Evolutionary conservation across 2,113 vertebrate genomes (phyloP).

Genomic region (Octodon degus): DNA sequence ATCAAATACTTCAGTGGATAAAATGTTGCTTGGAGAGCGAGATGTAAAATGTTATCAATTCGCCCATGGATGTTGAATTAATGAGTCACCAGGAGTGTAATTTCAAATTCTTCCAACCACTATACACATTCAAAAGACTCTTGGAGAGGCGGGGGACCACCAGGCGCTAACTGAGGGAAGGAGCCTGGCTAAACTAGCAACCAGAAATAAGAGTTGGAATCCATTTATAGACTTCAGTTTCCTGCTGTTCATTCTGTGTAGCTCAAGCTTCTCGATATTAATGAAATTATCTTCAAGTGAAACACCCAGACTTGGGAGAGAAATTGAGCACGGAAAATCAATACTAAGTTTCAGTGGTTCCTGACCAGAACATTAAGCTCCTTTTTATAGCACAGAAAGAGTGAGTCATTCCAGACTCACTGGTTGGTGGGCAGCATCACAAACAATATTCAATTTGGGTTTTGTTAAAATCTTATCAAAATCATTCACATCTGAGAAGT

Average conservation of each 20-base stretch:
- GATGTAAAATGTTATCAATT: neutral
- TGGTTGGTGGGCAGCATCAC: conserved; percentile 17
- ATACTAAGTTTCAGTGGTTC: conserved; percentile 74
- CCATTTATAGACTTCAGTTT: conserved; percentile 66
- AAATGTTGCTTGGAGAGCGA: conserved; percentile 46
- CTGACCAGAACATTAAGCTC: conserved; percentile 73
- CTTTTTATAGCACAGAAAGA: conserved; percentile 32
- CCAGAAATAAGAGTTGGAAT: conserved; percentile 52
- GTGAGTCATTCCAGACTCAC: conserved; percentile 34
- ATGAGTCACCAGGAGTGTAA: conserved; percentile 50
- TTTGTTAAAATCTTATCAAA: conserved; percentile 34
- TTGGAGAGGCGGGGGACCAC: neutral
- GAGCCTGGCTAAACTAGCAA: conserved; percentile 50
- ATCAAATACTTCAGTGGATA: conserved; percentile 27
- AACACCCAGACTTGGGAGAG: conserved; percentile 68
- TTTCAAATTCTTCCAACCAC: conserved; percentile 46
- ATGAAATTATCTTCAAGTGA: conserved; percentile 79
- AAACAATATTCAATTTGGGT: conserved; percentile 21
- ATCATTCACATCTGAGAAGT: neutral
- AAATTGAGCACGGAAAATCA: conserved; percentile 79
- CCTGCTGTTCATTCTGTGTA: conserved; percentile 70
- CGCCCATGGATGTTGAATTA: conserved; percentile 11
- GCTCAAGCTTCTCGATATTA: conserved; percentile 68
- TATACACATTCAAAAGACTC: neutral
- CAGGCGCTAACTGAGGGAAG: conserved; percentile 33